Evolutionary conservation across 2,113 vertebrate genomes (phyloP).

Genomic region (Hoplias malabaricus): DNA sequence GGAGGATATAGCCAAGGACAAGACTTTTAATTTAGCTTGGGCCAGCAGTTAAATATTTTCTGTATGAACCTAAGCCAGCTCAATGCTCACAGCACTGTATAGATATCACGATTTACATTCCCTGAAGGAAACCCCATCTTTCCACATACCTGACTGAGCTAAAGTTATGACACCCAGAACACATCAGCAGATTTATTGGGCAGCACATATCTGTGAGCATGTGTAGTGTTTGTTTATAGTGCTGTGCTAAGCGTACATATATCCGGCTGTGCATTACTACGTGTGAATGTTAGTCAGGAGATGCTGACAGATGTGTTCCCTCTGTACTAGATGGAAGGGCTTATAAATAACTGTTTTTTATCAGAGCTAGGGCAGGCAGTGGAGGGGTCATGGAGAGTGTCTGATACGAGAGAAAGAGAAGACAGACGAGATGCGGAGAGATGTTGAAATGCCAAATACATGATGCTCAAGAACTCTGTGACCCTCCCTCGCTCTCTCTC

Average conservation of each 20-base stretch:
- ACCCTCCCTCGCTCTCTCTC: conserved; percentile 10
- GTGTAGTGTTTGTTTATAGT: background rate
- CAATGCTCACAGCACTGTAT: background rate
- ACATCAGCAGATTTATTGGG: background rate
- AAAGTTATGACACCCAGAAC: background rate
- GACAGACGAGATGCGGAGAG: background rate
- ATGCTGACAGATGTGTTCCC: background rate
- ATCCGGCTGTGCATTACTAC: background rate
- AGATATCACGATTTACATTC: background rate
- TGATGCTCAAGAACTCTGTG: conserved; percentile 19
- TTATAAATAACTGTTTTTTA: conserved; percentile 38
- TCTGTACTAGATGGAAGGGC: background rate
- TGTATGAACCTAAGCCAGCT: background rate
- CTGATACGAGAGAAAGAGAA: conserved; percentile 6
- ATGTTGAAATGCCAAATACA: conserved; percentile 1
- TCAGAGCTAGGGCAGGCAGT: background rate
- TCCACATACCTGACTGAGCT: background rate
- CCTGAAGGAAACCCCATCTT: background rate
- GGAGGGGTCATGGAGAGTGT: background rate
- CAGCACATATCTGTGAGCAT: background rate
- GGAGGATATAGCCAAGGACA: no score
- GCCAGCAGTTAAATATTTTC: no score
- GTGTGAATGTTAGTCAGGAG: background rate
- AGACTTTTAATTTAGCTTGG: no score
- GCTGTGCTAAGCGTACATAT: background rate